Base-by-base conservation (phyloP, 1,140 invertebrate genomes). In the Aphaenogaster rudis region DNA sequence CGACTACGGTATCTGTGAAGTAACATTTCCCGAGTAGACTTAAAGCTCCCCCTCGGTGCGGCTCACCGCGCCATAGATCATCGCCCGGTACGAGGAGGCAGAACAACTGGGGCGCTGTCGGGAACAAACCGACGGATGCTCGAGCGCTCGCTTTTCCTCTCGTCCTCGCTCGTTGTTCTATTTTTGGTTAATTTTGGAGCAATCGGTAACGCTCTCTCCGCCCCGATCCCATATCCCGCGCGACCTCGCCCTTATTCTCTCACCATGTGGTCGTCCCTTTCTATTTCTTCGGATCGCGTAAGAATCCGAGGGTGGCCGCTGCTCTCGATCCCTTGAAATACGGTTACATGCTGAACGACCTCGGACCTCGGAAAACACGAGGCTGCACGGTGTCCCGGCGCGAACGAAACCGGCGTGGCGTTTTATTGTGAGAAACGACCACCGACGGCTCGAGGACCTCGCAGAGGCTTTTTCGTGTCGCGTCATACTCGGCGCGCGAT, bases 271-370 rank as follows among this genome's bases (percentile, higher is more conserved):
- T 42, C 15, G 57, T 77, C 28, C 48, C 59, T 59, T 67, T 78
- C n/a, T 64, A 8, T 57, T 15, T 42, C n/a, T 17, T 21, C n/a
- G 61, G 15, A 1, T 74, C 28, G 66, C 42, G 52, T 39, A 59
- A 69, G 79, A 69, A 36, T 33, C 21, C 21, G 11, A 36, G 39
- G 36, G 36, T n/a, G n/a, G 63, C 78, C 66, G 59, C 57, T 28
- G 42, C 5, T 72, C 90, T 72, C 90, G 74, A 90, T 86, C 33
- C 59, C 63, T 69, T 91, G 67, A 91, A 91, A 91, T 91, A 88
- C 67, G 84, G 87, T 80, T 88, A 77, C 79, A 79, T 71, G 59
- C 87, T 13, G 71, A 63, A 45, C 52, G 89, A 86, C 76, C 87
- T 90, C 69, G 57, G 52, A 59, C 69, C 63, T 21, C 48, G 39